Conservation (phyloP, 2,797 vertebrate genomes). For the Columba guinea region DNA sequence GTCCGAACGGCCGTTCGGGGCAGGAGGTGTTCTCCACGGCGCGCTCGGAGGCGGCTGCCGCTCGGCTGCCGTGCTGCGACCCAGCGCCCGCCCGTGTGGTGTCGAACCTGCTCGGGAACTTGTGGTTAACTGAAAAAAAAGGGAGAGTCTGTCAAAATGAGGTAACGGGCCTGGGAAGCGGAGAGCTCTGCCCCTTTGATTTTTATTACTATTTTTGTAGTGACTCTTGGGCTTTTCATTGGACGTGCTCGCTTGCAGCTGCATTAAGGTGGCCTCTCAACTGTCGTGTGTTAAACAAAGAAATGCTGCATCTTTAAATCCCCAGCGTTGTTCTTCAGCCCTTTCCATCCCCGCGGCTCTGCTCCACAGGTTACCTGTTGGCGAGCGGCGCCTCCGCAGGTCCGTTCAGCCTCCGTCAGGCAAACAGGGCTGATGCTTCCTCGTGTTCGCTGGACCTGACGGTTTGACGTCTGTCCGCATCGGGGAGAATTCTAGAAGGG, state of each 20-base stretch:
- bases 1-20: neutral
- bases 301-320: conserved; percentile 59
- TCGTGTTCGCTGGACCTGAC: neutral
- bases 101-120: neutral
- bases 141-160: neutral
- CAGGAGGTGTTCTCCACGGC: neutral
- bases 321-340: conserved; percentile 4
- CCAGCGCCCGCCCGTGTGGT: neutral
- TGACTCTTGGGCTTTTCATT: conserved; percentile 14
- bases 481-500: conserved; percentile 28
- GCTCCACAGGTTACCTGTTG: neutral
- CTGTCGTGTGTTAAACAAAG: conserved; percentile 4
- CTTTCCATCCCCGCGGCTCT: conserved; percentile 14
- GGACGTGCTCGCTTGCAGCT: neutral
- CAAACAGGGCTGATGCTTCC: neutral
- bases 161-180: neutral
- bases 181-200: neutral
- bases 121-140: neutral
- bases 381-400: neutral
- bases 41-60: neutral
- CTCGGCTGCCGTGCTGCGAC: neutral
- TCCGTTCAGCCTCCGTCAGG: neutral
- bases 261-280: neutral
- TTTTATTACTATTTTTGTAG: conserved; percentile 20
- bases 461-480: neutral